Conservation (phyloP, 2,797 vertebrate species). For the Urophycis tenuis region DNA sequence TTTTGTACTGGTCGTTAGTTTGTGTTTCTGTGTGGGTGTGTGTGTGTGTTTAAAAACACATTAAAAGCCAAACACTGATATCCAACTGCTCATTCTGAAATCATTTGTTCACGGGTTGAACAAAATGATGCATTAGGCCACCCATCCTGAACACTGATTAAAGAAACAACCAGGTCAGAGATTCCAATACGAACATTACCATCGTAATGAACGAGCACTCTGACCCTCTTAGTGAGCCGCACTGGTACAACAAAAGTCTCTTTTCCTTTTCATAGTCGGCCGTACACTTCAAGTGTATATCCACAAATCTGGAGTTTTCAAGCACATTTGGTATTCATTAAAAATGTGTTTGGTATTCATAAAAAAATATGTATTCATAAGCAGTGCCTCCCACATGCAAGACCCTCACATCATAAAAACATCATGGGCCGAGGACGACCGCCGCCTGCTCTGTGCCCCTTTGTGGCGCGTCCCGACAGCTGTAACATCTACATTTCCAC, state of each 20-base stretch:
- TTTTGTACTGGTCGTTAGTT: background rate
- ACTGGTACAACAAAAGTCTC: background rate
- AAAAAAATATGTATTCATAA: background rate
- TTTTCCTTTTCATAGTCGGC: background rate
- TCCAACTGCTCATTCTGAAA: background rate
- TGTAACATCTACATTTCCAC: background rate
- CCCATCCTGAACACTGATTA: background rate
- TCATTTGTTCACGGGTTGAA: background rate
- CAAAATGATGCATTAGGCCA: background rate
- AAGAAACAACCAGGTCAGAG: background rate
- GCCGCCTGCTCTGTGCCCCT: background rate
- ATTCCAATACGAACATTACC: background rate
- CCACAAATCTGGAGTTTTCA: background rate
- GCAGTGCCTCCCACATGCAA: background rate
- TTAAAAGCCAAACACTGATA: background rate
- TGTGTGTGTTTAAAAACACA: background rate
- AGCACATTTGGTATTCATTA: background rate
- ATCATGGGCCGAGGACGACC: background rate
- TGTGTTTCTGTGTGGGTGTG: background rate
- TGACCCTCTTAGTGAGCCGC: background rate
- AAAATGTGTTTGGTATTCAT: too few relatives aligned
- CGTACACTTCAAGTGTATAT: background rate
- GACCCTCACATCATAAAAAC: background rate
- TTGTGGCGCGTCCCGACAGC: background rate
- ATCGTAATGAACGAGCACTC: background rate